These are phyloP conservation scores for Apocrypta bakeri DNA, from an alignment of 1,140 invertebrate species.

Conservation along the genomic window DNA sequence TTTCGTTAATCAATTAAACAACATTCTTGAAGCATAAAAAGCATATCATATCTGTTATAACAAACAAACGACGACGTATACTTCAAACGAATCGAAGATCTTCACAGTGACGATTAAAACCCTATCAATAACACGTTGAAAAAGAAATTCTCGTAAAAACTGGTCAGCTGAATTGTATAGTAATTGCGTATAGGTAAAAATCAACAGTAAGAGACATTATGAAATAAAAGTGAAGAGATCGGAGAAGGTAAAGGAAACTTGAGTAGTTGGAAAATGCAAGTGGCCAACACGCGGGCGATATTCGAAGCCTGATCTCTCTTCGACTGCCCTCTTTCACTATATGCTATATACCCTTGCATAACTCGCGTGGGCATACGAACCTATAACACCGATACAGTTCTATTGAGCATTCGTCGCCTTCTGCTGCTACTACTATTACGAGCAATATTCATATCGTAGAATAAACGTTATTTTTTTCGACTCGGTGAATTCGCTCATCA, in stretches of 20 bases:
- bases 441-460: not conserved
- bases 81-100: no score
- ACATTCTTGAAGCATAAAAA: no score
- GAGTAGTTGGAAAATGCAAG: not conserved
- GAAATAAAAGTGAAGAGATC: constrained; percentile 42
- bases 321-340: not conserved
- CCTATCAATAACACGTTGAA: not conserved
- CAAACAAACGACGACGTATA: no score
- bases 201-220: not conserved
- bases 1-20: no score
- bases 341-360: constrained; percentile 3
- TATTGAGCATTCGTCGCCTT: not conserved
- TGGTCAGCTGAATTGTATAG: not conserved
- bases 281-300: not conserved
- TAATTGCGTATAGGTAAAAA: not conserved
- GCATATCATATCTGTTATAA: no score
- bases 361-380: not conserved
- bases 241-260: constrained; percentile 17
- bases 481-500: not conserved
- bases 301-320: constrained; percentile 35
- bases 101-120: not conserved
- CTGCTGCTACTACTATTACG: not conserved
- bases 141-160: not conserved
- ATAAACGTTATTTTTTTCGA: not conserved
- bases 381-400: not conserved